Percentiles rank a stretch among this genome's conserved stretches.
phyloP scores from a whole-genome alignment of 2,113 vertebrate genomes.

The Neoarius graeffei region DNA sequence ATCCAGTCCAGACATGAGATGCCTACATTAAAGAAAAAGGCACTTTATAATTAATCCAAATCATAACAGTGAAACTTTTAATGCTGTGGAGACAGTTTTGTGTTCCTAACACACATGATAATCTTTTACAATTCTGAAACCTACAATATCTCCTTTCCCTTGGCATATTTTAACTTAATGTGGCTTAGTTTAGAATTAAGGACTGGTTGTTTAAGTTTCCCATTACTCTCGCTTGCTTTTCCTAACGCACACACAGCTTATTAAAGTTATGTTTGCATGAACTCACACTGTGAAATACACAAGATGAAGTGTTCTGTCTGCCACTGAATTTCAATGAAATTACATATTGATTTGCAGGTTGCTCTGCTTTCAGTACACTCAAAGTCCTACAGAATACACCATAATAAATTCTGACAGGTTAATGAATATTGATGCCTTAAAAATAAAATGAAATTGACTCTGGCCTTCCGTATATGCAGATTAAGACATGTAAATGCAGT shows the following conservation, averaged over 20 bases:
- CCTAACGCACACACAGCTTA: slow-evolving; percentile 2
- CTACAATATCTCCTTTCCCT: not conserved
- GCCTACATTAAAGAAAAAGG: not conserved
- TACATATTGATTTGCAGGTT: slow-evolving; percentile 54
- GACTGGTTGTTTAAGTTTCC: not conserved
- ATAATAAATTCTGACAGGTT: slow-evolving; percentile 28
- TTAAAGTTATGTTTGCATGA: slow-evolving; percentile 28
- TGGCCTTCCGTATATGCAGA: not conserved
- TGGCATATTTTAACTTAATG: not conserved
- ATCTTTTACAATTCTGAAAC: not conserved
- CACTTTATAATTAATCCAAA: not conserved
- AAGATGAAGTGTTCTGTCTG: slow-evolving; percentile 45
- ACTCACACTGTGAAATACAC: slow-evolving; percentile 27
- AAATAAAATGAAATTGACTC: slow-evolving; percentile 13
- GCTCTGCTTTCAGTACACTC: slow-evolving; percentile 27
- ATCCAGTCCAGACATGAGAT: not conserved
- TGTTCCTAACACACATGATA: not conserved
- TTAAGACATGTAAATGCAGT: not conserved
- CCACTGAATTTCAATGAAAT: slow-evolving; percentile 46
- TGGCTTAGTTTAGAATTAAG: not conserved
- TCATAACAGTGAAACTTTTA: not conserved
- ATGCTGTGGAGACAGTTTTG: not conserved
- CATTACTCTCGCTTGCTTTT: not conserved
- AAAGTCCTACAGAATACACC: slow-evolving; percentile 14
- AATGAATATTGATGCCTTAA: slow-evolving; percentile 21